Conservation (phyloP, 2,888 invertebrate species). For the Aquatica leii region DNA sequence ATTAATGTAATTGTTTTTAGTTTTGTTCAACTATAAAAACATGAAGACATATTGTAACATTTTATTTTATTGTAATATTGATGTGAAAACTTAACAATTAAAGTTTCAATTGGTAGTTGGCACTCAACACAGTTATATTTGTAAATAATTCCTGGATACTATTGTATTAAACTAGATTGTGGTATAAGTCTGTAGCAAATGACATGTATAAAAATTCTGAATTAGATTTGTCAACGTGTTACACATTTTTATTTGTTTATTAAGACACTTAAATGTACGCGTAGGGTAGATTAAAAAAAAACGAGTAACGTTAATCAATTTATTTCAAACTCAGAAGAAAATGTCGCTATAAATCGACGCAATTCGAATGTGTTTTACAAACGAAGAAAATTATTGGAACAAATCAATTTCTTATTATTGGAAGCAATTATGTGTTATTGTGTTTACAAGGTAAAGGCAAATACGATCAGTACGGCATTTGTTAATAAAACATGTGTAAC, state of each 20-base stretch:
- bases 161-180: slow-evolving; percentile 42
- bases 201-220: slow-evolving; percentile 44
- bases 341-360: too few species aligned
- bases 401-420: too few species aligned
- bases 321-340: too few species aligned
- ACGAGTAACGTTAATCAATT: too few species aligned
- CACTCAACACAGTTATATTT: slow-evolving; percentile 57
- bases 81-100: slow-evolving; percentile 48
- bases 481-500: slow-evolving; percentile 29
- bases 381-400: too few species aligned
- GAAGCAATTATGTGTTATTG: too few species aligned
- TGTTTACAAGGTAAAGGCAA: slow-evolving; percentile 12
- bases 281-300: neutral
- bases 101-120: slow-evolving; percentile 57
- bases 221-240: slow-evolving; percentile 34
- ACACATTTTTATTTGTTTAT: slow-evolving; percentile 18
- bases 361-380: too few species aligned
- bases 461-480: slow-evolving; percentile 26
- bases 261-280: slow-evolving; percentile 26
- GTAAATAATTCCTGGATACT: slow-evolving; percentile 52
- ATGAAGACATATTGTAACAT: slow-evolving; percentile 12
- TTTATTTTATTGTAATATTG: slow-evolving; percentile 23
- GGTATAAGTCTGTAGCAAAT: slow-evolving; percentile 46
- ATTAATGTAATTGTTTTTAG: too few species aligned
- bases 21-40: slow-evolving; percentile 9